Conservation (phyloP, 2,113 vertebrate species). For the Aldabrachelys gigantea region DNA sequence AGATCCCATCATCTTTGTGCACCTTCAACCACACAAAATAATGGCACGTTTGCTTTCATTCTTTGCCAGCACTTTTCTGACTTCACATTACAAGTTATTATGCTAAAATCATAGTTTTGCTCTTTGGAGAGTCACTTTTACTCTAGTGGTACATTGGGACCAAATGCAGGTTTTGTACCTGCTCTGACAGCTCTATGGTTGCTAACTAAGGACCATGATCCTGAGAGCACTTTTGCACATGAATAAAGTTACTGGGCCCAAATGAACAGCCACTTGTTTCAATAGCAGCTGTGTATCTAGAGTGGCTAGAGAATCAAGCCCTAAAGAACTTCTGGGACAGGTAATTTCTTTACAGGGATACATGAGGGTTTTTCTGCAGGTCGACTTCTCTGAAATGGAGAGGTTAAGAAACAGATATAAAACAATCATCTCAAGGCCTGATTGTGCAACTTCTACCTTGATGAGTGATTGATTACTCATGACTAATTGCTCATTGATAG, state of each 20-base stretch:
- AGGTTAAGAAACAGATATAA: background rate
- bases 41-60: background rate
- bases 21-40: background rate
- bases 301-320: rapidly evolving
- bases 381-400: background rate
- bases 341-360: background rate
- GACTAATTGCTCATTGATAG: background rate
- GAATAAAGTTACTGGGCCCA: background rate
- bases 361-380: background rate
- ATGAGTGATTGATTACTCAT: background rate
- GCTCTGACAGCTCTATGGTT: rapidly evolving
- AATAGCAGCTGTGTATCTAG: rapidly evolving
- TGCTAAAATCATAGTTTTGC: background rate
- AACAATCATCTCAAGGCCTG: rapidly evolving
- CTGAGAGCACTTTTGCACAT: background rate
- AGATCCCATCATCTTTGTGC: rapidly evolving
- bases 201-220: background rate
- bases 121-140: background rate
- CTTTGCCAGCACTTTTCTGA: background rate
- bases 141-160: background rate
- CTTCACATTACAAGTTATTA: background rate
- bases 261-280: background rate
- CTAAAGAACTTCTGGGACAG: background rate
- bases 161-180: background rate
- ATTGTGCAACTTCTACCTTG: background rate